phyloP scores from a whole-genome alignment of 2,797 vertebrate species.

The Squalus acanthias region DNA sequence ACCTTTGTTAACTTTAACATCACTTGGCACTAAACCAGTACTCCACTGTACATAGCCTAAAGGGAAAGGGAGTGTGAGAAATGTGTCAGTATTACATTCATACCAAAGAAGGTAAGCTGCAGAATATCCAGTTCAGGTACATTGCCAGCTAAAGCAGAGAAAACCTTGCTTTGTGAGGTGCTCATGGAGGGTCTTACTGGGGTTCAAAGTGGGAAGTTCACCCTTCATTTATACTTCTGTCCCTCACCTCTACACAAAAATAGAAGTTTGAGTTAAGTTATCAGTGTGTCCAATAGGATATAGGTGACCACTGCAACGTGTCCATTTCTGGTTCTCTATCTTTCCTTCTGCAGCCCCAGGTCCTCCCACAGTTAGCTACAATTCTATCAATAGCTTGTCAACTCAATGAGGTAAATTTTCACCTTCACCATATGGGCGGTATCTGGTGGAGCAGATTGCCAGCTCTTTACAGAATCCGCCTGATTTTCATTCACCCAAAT shows the following conservation, averaged over 20 bases:
- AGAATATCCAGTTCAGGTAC: no score
- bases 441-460: neutral
- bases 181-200: neutral
- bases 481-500: neutral
- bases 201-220: neutral
- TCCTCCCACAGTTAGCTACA: neutral
- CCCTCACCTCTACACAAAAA: neutral
- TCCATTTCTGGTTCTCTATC: neutral
- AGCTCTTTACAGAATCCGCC: neutral
- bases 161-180: neutral
- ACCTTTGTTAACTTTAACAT: neutral
- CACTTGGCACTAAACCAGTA: neutral
- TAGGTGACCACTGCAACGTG: neutral
- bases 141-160: no score
- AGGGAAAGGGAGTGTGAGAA: neutral
- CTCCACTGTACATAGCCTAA: neutral
- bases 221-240: neutral
- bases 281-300: neutral
- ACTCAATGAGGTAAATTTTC: neutral
- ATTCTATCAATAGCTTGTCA: neutral
- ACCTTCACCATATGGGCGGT: no score
- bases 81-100: neutral
- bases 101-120: no score
- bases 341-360: neutral
- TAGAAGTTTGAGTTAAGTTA: neutral